Percentiles rank a stretch among this genome's conserved stretches.
Conservation (phyloP, 2,113 vertebrate species). For the Mus pahari region DNA sequence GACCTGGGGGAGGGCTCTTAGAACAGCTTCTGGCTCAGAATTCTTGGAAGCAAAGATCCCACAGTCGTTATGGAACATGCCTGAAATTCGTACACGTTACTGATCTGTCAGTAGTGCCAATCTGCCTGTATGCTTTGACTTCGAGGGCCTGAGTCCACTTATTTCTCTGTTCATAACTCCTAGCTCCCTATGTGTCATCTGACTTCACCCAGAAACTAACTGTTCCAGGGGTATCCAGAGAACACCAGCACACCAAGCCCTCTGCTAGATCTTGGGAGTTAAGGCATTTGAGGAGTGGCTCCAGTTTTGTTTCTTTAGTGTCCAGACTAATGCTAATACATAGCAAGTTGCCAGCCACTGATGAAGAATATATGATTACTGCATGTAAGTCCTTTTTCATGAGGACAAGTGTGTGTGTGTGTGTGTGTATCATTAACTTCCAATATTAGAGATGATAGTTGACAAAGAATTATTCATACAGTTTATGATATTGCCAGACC, state of each 20-base stretch:
- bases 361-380: background rate
- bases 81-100: background rate
- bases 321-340: background rate
- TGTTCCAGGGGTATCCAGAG: background rate
- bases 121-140: background rate
- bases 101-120: background rate
- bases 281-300: background rate
- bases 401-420: background rate
- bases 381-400: background rate
- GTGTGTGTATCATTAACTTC: background rate
- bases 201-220: background rate
- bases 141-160: background rate
- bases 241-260: background rate
- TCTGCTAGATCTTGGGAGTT: background rate
- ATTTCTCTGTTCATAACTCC: background rate
- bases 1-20: background rate
- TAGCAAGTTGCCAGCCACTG: constrained; percentile 16
- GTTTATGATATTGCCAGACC: background rate
- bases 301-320: background rate
- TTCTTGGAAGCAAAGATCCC: background rate
- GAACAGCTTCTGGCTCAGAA: background rate
- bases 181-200: background rate
- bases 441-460: constrained; percentile 15
- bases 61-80: background rate
- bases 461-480: background rate